Conservation (phyloP, 2,113 vertebrate species). For the Macheiramphus alcinus region DNA sequence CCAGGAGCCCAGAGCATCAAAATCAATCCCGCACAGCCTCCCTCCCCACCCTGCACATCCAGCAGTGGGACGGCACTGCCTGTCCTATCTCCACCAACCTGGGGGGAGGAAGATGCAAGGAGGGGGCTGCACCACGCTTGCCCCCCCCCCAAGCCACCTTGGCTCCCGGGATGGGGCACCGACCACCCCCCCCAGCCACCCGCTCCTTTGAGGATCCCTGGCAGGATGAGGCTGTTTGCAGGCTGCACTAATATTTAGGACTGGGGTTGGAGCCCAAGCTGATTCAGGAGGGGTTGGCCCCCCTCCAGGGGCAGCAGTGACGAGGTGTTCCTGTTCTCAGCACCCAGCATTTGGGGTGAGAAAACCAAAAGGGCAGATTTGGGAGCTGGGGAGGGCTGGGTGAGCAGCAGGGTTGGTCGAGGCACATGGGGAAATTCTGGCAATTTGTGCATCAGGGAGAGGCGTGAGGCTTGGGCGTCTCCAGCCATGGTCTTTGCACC, state of each 20-base stretch:
- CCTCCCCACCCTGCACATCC: neutral
- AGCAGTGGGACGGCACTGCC: neutral
- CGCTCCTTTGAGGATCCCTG: neutral
- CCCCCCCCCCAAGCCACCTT: neutral
- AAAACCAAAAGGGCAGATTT: neutral
- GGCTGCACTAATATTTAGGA: slow-evolving; percentile 12
- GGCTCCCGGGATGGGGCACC: neutral
- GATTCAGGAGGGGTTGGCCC: neutral
- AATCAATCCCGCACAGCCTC: neutral
- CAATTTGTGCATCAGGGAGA: neutral
- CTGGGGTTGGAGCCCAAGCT: neutral
- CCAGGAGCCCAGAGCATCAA: neutral
- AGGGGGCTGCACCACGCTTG: neutral
- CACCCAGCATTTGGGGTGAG: neutral
- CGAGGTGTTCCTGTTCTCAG: neutral
- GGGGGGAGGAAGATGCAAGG: neutral
- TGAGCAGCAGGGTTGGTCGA: neutral
- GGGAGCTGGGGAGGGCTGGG: neutral
- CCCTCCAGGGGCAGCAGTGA: neutral
- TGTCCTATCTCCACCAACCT: neutral
- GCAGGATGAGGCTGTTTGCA: neutral
- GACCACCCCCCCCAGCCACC: neutral
- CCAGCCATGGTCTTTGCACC: neutral
- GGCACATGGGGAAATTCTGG: neutral
- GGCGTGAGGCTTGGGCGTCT: neutral